A percentile compares a stretch with the other conserved stretches of the same genome.
Conservation (phyloP, 1,140 invertebrate genomes). For the Microplitis mediator region DNA sequence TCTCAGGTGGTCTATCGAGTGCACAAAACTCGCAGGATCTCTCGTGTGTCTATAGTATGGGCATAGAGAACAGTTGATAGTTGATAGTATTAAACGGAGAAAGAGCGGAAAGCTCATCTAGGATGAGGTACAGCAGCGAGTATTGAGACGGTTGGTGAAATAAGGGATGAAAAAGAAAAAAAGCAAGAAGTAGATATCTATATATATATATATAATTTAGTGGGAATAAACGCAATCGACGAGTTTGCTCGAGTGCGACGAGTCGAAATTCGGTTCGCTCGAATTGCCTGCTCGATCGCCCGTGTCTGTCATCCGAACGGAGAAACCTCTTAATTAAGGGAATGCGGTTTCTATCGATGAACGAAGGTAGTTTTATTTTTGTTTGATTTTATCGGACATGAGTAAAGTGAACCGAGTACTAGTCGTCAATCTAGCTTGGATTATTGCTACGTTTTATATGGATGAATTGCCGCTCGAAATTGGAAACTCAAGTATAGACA, state of each 20-base stretch:
- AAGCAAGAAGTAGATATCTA: background rate
- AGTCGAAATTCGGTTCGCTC: conserved; percentile 5
- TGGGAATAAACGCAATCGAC: background rate
- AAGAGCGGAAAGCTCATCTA: too few species aligned
- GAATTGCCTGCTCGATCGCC: conserved; percentile 17
- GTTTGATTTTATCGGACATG: too few species aligned
- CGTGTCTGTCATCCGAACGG: conserved; percentile 13
- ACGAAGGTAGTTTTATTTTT: background rate
- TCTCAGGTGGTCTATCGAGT: too few species aligned
- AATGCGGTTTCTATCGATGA: conserved; percentile 9
- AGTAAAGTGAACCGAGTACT: too few species aligned
- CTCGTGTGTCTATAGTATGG: too few species aligned
- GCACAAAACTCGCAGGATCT: too few species aligned
- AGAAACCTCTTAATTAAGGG: conserved; percentile 17
- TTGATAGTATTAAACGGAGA: too few species aligned
- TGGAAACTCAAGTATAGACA: too few species aligned
- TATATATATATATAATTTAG: background rate
- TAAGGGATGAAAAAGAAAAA: background rate
- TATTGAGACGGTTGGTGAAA: background rate
- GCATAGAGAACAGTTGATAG: too few species aligned
- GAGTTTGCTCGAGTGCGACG: conserved; percentile 4
- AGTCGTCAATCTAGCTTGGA: too few species aligned
- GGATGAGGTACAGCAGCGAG: background rate
- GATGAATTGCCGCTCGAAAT: too few species aligned
- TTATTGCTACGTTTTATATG: too few species aligned